These are phyloP conservation scores for Steinernema carpocapsae DNA, from an alignment of 2,888 invertebrate genomes.

Conservation along the genomic window DNA sequence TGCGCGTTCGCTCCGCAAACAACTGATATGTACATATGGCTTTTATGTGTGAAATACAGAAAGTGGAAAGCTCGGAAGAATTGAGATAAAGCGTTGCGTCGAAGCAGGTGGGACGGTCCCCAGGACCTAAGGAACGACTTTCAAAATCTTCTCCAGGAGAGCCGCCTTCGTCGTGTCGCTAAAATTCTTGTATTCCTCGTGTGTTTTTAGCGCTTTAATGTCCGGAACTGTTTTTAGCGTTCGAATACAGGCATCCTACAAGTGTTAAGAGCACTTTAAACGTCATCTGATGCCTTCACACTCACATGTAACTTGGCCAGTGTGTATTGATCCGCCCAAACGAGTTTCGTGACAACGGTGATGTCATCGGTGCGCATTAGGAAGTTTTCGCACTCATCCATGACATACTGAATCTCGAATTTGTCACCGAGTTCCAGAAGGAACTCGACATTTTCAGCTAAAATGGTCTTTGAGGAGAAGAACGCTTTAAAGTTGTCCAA, in stretches of 20 bases:
- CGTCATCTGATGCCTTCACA: neutral
- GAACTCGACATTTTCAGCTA: conserved; percentile 70
- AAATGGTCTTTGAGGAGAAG: conserved; percentile 43
- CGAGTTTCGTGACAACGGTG: conserved; percentile 62
- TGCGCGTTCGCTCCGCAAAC: neutral
- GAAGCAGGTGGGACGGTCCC: no score
- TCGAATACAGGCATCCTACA: conserved; percentile 60
- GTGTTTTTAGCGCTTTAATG: conserved; percentile 53
- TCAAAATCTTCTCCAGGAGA: conserved; percentile 62
- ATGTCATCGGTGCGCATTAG: conserved; percentile 65
- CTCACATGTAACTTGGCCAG: conserved; percentile 61
- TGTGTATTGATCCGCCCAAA: conserved; percentile 66
- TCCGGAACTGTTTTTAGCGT: conserved; percentile 57
- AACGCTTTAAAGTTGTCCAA: conserved; percentile 38
- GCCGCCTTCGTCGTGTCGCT: conserved; percentile 65
- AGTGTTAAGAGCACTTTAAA: no score
- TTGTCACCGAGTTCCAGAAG: conserved; percentile 70
- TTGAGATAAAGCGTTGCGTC: neutral
- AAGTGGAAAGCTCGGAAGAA: neutral
- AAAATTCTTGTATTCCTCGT: conserved; percentile 64
- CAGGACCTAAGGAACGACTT: conserved; percentile 44
- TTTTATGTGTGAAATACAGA: conserved; percentile 14
- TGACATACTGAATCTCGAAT: conserved; percentile 70
- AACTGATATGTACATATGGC: neutral
- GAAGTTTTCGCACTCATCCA: conserved; percentile 70